A percentile compares a stretch with the other conserved stretches of the same genome.
Evolutionary conservation across 1,140 invertebrate species (phyloP).

Genomic region (Scaptomyza pallida): DNA sequence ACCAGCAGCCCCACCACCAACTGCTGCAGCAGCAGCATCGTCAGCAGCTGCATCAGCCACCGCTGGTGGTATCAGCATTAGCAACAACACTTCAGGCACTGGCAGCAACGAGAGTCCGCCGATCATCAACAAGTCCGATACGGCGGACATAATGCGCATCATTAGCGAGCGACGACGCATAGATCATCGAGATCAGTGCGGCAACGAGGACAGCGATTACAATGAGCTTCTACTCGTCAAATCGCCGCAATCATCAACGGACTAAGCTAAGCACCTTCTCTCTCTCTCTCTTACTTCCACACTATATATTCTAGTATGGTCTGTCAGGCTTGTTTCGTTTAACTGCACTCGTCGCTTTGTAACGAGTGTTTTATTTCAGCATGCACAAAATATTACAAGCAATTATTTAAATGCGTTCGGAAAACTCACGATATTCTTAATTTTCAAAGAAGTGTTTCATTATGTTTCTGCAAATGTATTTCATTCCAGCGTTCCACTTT

Average conservation of each 20-base stretch:
- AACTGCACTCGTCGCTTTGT: not conserved
- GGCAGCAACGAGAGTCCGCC: slow-evolving; percentile 16
- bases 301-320: not conserved
- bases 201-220: slow-evolving; percentile 78
- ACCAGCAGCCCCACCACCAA: slow-evolving; percentile 1
- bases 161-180: slow-evolving; percentile 81
- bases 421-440: not conserved
- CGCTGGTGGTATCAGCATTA: slow-evolving; percentile 4
- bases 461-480: not conserved
- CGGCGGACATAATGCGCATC: slow-evolving; percentile 80
- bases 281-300: not conserved
- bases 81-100: not conserved
- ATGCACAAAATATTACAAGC: not conserved
- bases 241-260: slow-evolving; percentile 79
- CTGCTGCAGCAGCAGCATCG: not conserved
- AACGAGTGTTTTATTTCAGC: not conserved
- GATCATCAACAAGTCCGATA: slow-evolving; percentile 69
- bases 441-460: not conserved
- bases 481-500: not conserved
- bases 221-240: slow-evolving; percentile 80
- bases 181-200: slow-evolving; percentile 75
- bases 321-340: slow-evolving; percentile 1
- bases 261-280: slow-evolving; percentile 42
- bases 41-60: slow-evolving; percentile 5
- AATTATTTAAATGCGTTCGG: not conserved